Evolutionary conservation across 2,888 invertebrate species (phyloP), one percentile per base, ranked within the genome.

Genomic region (Erebia aethiops): DNA sequence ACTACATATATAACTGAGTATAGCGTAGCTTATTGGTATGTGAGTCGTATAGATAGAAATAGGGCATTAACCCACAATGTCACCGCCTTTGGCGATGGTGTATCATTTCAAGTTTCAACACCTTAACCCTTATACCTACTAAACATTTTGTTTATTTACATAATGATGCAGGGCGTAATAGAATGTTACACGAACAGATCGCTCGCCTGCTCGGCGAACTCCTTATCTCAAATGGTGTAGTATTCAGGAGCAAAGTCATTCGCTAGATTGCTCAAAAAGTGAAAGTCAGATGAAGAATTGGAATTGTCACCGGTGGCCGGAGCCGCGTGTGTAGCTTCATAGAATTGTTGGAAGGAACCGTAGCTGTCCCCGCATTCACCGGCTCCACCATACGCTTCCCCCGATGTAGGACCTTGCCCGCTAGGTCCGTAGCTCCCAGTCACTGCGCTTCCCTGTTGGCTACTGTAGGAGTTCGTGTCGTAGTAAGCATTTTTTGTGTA

Each of bases 191-290:
- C 93, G 87, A 94, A 94, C 83, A 93, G 87, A 88, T 93, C 87
- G 82, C 88, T 91, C 85, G 93, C 90, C 89, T 92, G 91, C 81
- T 93, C 93, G 90, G 88, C 90, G 86, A 92, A 91, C 81, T 93
- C 94, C 92, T 93, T 93, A 85, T 93, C 93, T 94, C 94, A 94
- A 90, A 94, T 94, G 86, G 93, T 94, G 88, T 98, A 98, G 88
- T 98, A 98, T 88, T 98, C 98, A 10, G 98, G 98, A 21, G 97
- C 97, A 87, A 98, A 98, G 87, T 98, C 98, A 87, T 98, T 98
- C 76, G 98, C 97, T 83, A 98, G 94, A 87, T 97, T 98, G 90
- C 98, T 97, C 75, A 98, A 94, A 87, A 98, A 98, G 89, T 98
- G 98, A 90, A 98, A 98, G 89, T 98, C 98, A 46, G 98, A 97